Percentiles rank a stretch among this genome's conserved stretches.
Evolutionary conservation across 2,113 vertebrate genomes (phyloP).

Genomic region (Pygoscelis adeliae): DNA sequence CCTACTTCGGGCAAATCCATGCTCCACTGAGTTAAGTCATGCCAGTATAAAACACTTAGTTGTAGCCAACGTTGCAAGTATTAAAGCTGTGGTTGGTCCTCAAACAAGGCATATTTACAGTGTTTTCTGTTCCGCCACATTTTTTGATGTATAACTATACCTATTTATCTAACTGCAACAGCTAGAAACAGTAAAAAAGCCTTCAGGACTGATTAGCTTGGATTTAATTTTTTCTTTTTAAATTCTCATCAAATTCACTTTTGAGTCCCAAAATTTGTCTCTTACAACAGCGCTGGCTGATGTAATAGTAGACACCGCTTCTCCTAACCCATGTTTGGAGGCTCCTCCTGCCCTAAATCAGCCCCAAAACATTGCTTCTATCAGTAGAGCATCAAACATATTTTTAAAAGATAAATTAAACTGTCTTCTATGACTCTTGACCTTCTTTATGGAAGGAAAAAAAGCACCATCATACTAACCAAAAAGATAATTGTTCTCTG

Average conservation of each 20-base stretch:
- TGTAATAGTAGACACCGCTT: not conserved
- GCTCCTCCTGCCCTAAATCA: not conserved
- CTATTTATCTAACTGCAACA: not conserved
- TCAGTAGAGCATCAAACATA: not conserved
- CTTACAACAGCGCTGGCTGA: not conserved
- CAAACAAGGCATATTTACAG: not conserved
- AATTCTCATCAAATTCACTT: not conserved
- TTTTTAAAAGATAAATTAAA: not conserved
- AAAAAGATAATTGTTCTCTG: not conserved
- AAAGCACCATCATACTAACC: not conserved
- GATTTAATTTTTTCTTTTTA: not conserved
- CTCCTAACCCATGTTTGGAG: not conserved
- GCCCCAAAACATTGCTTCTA: not conserved
- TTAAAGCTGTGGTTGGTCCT: not conserved
- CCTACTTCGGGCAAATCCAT: not conserved
- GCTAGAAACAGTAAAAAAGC: not conserved
- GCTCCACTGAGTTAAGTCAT: not conserved
- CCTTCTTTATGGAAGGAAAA: not conserved
- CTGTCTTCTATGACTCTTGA: not conserved
- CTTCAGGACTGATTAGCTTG: not conserved
- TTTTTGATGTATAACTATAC: not conserved
- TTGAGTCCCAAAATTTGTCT: not conserved
- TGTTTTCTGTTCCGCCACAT: not conserved
- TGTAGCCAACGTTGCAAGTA: not conserved
- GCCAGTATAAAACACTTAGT: not conserved